phyloP scores from a whole-genome alignment of 2,113 vertebrate species.

The Xyliphius kryptos region DNA sequence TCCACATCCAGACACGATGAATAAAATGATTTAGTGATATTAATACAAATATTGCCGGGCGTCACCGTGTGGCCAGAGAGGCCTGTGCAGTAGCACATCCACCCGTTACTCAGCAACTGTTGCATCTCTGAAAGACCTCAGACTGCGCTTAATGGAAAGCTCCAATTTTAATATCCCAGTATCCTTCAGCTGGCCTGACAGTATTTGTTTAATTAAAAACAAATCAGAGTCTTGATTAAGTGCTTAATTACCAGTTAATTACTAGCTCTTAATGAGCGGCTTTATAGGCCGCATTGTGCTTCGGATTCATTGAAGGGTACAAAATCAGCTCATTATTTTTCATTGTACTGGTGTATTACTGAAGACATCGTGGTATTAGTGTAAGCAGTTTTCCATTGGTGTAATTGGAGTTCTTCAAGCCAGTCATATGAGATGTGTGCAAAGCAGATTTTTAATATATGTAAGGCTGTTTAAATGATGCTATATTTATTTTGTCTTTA shows the following conservation, averaged over 20 bases:
- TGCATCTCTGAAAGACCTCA: neutral
- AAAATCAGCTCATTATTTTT: constrained; percentile 23
- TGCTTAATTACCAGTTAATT: constrained; percentile 31
- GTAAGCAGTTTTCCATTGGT: constrained; percentile 1
- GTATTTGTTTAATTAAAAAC: constrained; percentile 27
- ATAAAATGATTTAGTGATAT: neutral
- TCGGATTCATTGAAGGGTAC: constrained; percentile 14
- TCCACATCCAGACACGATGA: neutral
- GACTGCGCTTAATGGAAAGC: neutral
- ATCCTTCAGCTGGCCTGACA: constrained; percentile 13
- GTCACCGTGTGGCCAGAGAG: constrained; percentile 49
- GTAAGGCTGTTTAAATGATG: too few relatives aligned
- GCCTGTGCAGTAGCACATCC: constrained; percentile 8
- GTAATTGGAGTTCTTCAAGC: too few relatives aligned
- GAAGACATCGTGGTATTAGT: constrained; percentile 4
- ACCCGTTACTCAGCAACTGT: neutral
- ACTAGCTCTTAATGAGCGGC: constrained; percentile 8
- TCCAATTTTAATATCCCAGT: neutral
- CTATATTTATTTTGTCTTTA: too few relatives aligned
- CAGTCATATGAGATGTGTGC: too few relatives aligned
- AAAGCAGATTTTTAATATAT: too few relatives aligned
- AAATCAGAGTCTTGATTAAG: constrained; percentile 27
- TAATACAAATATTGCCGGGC: constrained; percentile 54
- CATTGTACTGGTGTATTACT: constrained; percentile 9
- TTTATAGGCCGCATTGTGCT: constrained; percentile 22